These are phyloP conservation scores for Bilobella aurantiaca DNA, from an alignment of 1,140 invertebrate species.

Conservation along the genomic window DNA sequence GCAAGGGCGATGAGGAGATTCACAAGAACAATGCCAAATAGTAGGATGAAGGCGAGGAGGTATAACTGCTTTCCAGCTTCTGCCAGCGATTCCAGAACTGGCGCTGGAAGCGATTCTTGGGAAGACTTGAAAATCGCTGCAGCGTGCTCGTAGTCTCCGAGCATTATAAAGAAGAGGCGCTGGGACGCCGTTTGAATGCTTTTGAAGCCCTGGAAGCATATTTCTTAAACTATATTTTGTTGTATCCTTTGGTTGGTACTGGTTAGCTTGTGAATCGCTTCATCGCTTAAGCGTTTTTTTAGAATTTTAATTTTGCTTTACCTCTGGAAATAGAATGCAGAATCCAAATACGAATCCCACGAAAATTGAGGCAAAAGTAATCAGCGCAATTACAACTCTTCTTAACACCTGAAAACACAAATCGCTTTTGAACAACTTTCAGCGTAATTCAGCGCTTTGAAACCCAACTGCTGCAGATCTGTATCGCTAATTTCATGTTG, in stretches of 20 bases:
- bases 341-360: conserved; percentile 11
- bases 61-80: conserved; percentile 12
- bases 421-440: conserved; percentile 15
- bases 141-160: neutral
- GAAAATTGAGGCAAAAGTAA: conserved; percentile 17
- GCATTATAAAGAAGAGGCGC: conserved; percentile 14
- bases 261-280: no score
- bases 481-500: no score
- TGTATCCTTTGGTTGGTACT: no score
- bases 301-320: neutral
- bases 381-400: conserved; percentile 12
- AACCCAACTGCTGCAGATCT: no score
- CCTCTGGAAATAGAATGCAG: conserved; percentile 6
- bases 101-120: neutral
- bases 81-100: neutral
- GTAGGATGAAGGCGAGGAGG: conserved; percentile 15
- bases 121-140: neutral
- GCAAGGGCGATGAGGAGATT: conserved; percentile 22
- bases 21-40: conserved; percentile 20
- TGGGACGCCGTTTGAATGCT: neutral
- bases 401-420: conserved; percentile 14
- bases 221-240: neutral
- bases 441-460: no score
- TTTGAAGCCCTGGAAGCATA: neutral
- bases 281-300: no score